These are phyloP conservation scores for Melieria crassipennis DNA, from an alignment of 2,888 invertebrate species.

Conservation along the genomic window DNA sequence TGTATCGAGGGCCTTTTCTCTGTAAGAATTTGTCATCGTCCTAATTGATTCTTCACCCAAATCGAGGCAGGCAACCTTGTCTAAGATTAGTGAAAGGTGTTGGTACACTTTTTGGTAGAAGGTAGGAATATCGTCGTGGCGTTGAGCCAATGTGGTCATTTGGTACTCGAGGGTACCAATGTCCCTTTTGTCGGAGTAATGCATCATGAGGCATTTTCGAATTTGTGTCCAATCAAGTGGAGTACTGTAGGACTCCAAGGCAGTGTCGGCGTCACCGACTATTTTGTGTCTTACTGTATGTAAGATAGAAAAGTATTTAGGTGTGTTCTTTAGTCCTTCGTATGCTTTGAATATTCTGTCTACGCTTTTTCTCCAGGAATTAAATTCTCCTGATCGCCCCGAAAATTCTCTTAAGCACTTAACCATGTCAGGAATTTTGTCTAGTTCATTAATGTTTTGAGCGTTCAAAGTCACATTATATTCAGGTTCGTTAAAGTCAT, in stretches of 20 bases:
- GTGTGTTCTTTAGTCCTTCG: not conserved
- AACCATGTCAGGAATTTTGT: not conserved
- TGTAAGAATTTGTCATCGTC: no score
- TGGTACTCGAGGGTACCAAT: not conserved
- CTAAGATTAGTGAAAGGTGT: no score
- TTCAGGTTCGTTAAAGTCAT: not conserved
- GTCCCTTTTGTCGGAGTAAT: not conserved
- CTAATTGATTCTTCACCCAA: no score
- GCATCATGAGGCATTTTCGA: not conserved
- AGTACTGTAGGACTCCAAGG: slow-evolving; percentile 1
- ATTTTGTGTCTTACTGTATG: slow-evolving; percentile 8
- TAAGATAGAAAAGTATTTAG: not conserved
- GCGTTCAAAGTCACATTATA: not conserved
- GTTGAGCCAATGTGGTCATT: no score
- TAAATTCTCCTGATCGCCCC: not conserved
- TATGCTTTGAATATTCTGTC: slow-evolving; percentile 4
- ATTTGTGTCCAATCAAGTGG: slow-evolving; percentile 4
- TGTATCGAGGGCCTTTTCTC: no score
- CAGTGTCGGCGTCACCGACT: not conserved
- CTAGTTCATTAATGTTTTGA: slow-evolving; percentile 1
- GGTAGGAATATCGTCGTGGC: no score
- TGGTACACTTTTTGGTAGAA: no score
- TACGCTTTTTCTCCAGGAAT: not conserved
- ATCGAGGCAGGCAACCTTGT: no score
- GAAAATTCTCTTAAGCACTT: not conserved